Evolutionary conservation across 2,113 vertebrate genomes (phyloP), one percentile per base, ranked within the genome.

Genomic region (Dunckerocampus dactyliophorus): DNA sequence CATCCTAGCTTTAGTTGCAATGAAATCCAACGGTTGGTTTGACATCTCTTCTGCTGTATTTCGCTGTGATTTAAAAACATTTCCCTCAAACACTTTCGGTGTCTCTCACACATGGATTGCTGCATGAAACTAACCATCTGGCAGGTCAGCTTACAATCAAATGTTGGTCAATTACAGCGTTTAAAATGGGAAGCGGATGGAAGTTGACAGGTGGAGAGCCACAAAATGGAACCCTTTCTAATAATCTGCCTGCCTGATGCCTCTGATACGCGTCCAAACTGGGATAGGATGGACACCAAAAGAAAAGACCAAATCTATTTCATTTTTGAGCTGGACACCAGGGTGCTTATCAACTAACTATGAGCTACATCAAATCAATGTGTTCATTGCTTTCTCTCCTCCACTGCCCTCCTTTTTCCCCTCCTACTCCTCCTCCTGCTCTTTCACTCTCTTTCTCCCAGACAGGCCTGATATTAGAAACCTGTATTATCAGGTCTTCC

Each of bases 381-480:
- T 81, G 84, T 88, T 87, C 83, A 76, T 87, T 85, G 66, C 82
- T 46, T 57, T 34, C 69, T 48, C 55, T 62, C 37, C 45, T 60
- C 47, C 53, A 15, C 46, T 59, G 19, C 52, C 42, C 63, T 39
- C 62, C 47, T 60, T 42, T 66, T 10, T 14, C 31, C 59, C 3
- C 24, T 28, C 24, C 24, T 28, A 28, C 24, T 28, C 24, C 39
- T 2, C 8, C 59, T 54, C 67, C 64, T 59, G 8, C 48, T 47
- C 51, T 48, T 61, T 64, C 51, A 19, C 69, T 57, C 62, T 69
- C 77, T 75, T 45, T 77, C 72, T 74, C 72, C 71, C 81, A 87
- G 88, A 87, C 85, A 87, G 85, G 85, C 87, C 84, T 82, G 81
- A 85, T 84, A 88, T 88, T 88, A 88, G 81, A 87, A 88, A 88